phyloP scores from a whole-genome alignment of 2,888 invertebrate genomes.

The Morpho deidamia region DNA sequence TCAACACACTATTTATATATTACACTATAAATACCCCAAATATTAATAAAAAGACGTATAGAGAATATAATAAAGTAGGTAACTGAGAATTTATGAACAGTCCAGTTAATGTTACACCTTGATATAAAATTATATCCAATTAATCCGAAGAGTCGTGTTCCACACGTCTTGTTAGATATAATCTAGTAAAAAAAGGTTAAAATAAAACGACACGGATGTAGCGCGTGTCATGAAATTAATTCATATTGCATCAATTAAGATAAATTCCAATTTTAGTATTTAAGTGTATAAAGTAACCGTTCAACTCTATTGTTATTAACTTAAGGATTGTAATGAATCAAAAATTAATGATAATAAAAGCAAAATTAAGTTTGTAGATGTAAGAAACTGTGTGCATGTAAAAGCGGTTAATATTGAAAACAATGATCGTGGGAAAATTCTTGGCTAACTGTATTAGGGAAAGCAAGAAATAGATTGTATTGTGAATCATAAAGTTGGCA shows the following conservation, averaged over 20 bases:
- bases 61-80: no score
- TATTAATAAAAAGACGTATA: no score
- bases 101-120: neutral
- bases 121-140: slow-evolving; percentile 2
- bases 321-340: slow-evolving; percentile 16
- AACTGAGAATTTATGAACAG: neutral
- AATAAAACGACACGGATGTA: slow-evolving; percentile 30
- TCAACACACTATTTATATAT: no score
- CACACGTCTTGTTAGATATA: slow-evolving; percentile 12
- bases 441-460: slow-evolving; percentile 51
- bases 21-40: no score
- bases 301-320: neutral
- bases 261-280: slow-evolving; percentile 12
- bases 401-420: slow-evolving; percentile 40
- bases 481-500: slow-evolving; percentile 30
- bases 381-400: slow-evolving; percentile 33
- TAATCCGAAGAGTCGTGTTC: neutral
- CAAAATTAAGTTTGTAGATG: slow-evolving; percentile 20
- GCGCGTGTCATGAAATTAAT: slow-evolving; percentile 36
- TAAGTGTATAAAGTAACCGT: neutral
- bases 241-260: slow-evolving; percentile 33
- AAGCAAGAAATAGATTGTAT: slow-evolving; percentile 52
- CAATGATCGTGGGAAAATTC: slow-evolving; percentile 65
- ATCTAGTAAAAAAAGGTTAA: slow-evolving; percentile 13
- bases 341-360: neutral